Evolutionary conservation across 2,797 vertebrate genomes (phyloP), one percentile per base, ranked within the genome.

Genomic region (Pseudomugil tenellus): DNA sequence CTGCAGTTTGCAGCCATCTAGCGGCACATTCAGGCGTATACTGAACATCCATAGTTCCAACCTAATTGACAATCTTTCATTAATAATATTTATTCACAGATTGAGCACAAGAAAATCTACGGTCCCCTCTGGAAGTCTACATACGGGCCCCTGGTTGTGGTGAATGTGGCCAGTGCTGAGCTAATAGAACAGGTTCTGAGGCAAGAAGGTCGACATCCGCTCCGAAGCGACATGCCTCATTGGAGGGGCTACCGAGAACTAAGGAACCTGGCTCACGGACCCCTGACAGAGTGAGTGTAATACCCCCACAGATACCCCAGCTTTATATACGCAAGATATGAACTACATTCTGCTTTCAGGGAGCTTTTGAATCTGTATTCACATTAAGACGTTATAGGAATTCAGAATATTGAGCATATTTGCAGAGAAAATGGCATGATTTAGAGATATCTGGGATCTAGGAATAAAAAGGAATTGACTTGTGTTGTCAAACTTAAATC

Each of bases 171-270:
- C 72, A 90, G 72, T 1, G 92, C 92, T 0, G 89, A 94, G 4
- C 79, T 95, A 53, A 95, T 95, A 10, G 94, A 95, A 83, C 89
- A 95, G 75, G 92, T 95, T 6, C 56, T 95, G 70, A 87, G 94
- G 63, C 94, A 95, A 74, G 94, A 95, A 72, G 94, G 95, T 1
- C 89, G 76, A 5, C 75, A 83, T 58, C 95, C 95, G 0, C 54
- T 94, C 34, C 88, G 94, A 13, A 65, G 89, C 0, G 87, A 94
- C 76, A 95, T 95, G 95, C 86, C 84, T 17, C 94, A 95, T 89
- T 95, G 95, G 94, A 92, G 93, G 77, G 55, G 14, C 29, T 95
- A 95, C 89, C 76, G 95, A 10, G 88, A 94, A 66, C 78, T 95
- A 4, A 89, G 90, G 63, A 91, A 93, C 67, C 89, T 94, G 26